These are phyloP conservation scores for Diachasma alloeum DNA, from an alignment of 1,140 invertebrate species.

Conservation along the genomic window DNA sequence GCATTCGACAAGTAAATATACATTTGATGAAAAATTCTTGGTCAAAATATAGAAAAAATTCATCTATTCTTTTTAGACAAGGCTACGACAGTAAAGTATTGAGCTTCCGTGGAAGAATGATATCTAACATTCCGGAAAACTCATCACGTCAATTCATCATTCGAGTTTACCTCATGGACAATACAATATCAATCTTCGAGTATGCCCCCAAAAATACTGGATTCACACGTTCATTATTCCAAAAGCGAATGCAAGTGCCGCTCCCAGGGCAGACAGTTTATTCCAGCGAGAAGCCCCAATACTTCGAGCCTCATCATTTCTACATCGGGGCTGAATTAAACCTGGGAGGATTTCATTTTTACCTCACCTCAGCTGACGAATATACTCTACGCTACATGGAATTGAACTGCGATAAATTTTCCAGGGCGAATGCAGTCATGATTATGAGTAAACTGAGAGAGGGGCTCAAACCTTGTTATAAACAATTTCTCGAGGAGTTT, in stretches of 20 bases:
- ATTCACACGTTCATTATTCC: slow-evolving; percentile 73
- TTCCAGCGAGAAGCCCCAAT: slow-evolving; percentile 73
- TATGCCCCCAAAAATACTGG: slow-evolving; percentile 78
- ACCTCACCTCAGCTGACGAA: slow-evolving; percentile 82
- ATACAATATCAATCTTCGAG: slow-evolving; percentile 85
- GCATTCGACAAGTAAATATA: slow-evolving; percentile 73
- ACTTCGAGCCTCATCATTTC: slow-evolving; percentile 79
- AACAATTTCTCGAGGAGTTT: slow-evolving; percentile 77
- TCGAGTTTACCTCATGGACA: slow-evolving; percentile 82
- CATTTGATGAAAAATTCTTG: no score
- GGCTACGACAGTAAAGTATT: slow-evolving; percentile 81
- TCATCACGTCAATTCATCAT: slow-evolving; percentile 79
- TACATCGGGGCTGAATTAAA: slow-evolving; percentile 81
- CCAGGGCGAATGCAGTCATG: slow-evolving; percentile 72
- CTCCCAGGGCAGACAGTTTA: slow-evolving; percentile 79
- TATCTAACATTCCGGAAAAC: slow-evolving; percentile 76
- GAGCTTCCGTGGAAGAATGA: slow-evolving; percentile 79
- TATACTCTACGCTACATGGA: slow-evolving; percentile 91
- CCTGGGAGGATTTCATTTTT: slow-evolving; percentile 80
- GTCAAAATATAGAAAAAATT: no score
- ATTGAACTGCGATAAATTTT: slow-evolving; percentile 76
- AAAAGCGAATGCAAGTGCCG: slow-evolving; percentile 71
- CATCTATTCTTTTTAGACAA: slow-evolving; percentile 68
- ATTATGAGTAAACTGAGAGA: slow-evolving; percentile 78
- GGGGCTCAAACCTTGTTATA: slow-evolving; percentile 71